A percentile compares a stretch with the other conserved stretches of the same genome.
Conservation (phyloP, 2,797 vertebrate genomes). For the Spinibarbus caldwelli region DNA sequence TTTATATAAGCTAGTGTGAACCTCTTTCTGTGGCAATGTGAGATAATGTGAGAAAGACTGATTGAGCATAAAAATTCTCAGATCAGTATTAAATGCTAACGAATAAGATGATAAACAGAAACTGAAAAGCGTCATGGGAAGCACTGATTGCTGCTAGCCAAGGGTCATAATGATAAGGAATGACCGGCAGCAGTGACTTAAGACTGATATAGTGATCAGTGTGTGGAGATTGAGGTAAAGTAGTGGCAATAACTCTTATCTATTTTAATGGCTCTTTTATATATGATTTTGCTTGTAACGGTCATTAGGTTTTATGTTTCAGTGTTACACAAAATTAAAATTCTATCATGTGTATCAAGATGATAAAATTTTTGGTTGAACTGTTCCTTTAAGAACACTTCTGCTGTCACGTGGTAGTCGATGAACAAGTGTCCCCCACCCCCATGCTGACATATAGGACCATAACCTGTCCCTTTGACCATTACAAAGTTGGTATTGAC, state of each 20-base stretch:
- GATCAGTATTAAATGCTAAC: slow-evolving; percentile 16
- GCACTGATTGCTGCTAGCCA: background rate
- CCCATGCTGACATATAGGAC: background rate
- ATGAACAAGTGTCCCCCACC: background rate
- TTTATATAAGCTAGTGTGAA: background rate
- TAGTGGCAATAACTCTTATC: background rate
- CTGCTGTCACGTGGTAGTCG: background rate
- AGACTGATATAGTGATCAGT: background rate
- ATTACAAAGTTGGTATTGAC: background rate
- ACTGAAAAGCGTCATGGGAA: slow-evolving; percentile 16
- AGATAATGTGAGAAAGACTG: background rate
- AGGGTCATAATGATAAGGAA: background rate
- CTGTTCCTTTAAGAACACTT: background rate
- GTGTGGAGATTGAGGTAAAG: background rate
- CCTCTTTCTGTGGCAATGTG: background rate
- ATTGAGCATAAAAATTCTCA: background rate
- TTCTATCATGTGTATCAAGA: background rate
- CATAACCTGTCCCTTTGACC: background rate
- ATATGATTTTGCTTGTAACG: background rate
- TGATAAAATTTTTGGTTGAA: background rate
- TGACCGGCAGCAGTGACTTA: background rate
- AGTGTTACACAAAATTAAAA: background rate
- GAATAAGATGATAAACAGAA: background rate
- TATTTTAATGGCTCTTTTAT: background rate
- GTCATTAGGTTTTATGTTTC: background rate